These are phyloP conservation scores for Poeciliopsis infans DNA, from an alignment of 2,797 vertebrate species.

Conservation along the genomic window DNA sequence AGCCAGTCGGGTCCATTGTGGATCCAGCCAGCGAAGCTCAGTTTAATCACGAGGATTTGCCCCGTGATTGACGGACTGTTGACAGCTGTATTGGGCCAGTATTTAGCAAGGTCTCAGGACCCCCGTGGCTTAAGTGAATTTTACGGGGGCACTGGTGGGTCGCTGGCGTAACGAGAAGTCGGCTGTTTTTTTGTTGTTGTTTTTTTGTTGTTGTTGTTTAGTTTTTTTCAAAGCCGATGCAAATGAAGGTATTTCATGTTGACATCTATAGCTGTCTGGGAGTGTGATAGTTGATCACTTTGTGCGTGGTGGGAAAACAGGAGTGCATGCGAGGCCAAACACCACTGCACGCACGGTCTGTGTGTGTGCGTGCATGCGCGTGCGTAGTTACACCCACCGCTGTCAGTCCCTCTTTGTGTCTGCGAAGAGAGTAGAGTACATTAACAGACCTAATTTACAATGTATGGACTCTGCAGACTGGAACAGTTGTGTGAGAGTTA, in stretches of 20 bases:
- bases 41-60: conserved; percentile 80
- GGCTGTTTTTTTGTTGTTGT: conserved; percentile 10
- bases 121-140: conserved; percentile 84
- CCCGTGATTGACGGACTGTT: conserved; percentile 85
- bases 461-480: conserved; percentile 76
- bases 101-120: conserved; percentile 84
- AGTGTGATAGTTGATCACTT: conserved; percentile 82
- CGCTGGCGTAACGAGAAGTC: conserved; percentile 81
- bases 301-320: conserved; percentile 73
- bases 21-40: conserved; percentile 57
- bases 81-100: conserved; percentile 83
- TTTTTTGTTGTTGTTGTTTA: background rate
- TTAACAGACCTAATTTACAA: conserved; percentile 80
- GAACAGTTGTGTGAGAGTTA: conserved; percentile 78
- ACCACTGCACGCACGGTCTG: conserved; percentile 24
- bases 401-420: conserved; percentile 52
- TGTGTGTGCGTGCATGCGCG: conserved; percentile 38
- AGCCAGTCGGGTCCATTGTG: conserved; percentile 55
- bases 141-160: conserved; percentile 83
- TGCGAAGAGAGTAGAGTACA: conserved; percentile 63
- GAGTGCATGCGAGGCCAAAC: conserved; percentile 59
- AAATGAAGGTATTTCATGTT: conserved; percentile 84
- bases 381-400: conserved; percentile 65
- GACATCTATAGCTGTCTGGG: conserved; percentile 75
- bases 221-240: conserved; percentile 76